phyloP scores from a whole-genome alignment of 2,113 vertebrate species.

The Montifringilla adamsi region DNA sequence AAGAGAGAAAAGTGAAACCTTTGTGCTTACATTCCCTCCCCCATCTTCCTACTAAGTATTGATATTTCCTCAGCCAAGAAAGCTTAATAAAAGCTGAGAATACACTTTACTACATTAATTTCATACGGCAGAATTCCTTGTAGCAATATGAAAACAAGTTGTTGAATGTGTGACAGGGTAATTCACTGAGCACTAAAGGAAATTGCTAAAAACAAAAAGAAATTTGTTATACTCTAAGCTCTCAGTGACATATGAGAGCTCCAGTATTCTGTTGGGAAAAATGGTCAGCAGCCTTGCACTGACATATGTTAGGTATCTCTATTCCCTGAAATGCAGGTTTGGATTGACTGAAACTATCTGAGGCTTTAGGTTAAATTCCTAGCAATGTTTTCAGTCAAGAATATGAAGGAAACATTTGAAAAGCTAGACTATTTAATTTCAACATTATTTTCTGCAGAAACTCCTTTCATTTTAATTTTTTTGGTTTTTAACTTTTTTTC shows the following conservation, averaged over 20 bases:
- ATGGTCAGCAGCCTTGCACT: neutral
- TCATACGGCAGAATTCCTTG: neutral
- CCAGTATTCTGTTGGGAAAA: conserved; percentile 5
- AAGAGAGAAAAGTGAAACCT: conserved; percentile 18
- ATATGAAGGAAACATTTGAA: neutral
- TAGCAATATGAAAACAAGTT: conserved; percentile 21
- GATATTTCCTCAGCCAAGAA: neutral
- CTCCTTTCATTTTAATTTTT: neutral
- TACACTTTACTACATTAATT: neutral
- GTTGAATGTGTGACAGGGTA: conserved; percentile 4
- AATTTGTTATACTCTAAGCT: conserved; percentile 17
- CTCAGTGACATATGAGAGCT: neutral
- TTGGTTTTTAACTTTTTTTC: accelerated
- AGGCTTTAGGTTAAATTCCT: neutral
- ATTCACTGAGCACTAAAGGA: conserved; percentile 30
- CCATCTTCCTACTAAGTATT: neutral
- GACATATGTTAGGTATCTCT: neutral
- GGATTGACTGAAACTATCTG: neutral
- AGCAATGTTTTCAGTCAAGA: neutral
- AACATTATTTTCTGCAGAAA: neutral
- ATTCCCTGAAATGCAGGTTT: neutral
- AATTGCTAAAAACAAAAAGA: conserved; percentile 33
- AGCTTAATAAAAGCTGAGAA: conserved; percentile 6
- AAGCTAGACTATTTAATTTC: neutral
- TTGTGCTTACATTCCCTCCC: neutral